Evolutionary conservation across 2,797 vertebrate species (phyloP), one percentile per base, ranked within the genome.

Genomic region (Danio jaintianensis): DNA sequence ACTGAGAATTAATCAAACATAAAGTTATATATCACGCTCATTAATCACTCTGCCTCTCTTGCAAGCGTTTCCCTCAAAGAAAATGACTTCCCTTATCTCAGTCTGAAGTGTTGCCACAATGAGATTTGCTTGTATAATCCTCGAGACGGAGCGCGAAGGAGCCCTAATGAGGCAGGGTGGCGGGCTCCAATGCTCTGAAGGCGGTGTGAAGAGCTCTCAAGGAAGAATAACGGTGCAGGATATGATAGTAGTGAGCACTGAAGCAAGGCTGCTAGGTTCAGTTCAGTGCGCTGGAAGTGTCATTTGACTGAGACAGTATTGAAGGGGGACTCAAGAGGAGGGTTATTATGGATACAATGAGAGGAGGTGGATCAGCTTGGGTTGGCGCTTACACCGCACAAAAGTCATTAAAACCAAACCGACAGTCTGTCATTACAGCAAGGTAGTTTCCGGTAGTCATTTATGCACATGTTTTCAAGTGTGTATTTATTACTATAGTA

Each of bases 121-220:
- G 38, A 75, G 64, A 82, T 84, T 78, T 85, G 75, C 73, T 64
- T 79, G 66, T 55, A 75, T 74, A 75, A 83, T 82, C 70, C 75
- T 83, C 61, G 50, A 73, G 68, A 67, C 75, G 43, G 18, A 56
- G 67, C 53, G 53, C 18, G 48, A 76, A 73, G 75, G 47, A 62
- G 50, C 64, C 58, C 72, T 79, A 81, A 81, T 81, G 82, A 72
- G 79, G 47, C 50, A 55, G 50, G 72, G 10, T 71, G 9, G n/a
- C 75, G 66, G 69, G 81, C 78, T 70, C 69, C 68, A 71, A 56
- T 80, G 76, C 81, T 77, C 75, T 72, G 50, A 67, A 56, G 83
- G 74, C 74, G 48, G 38, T 59, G 63, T 78, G 68, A 83, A 88
- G 84, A 79, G 82, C 81, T 81, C 85, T 86, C 70, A 63, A 85